Evolutionary conservation across 2,113 vertebrate species (phyloP).

Genomic region (Cettia cetti): DNA sequence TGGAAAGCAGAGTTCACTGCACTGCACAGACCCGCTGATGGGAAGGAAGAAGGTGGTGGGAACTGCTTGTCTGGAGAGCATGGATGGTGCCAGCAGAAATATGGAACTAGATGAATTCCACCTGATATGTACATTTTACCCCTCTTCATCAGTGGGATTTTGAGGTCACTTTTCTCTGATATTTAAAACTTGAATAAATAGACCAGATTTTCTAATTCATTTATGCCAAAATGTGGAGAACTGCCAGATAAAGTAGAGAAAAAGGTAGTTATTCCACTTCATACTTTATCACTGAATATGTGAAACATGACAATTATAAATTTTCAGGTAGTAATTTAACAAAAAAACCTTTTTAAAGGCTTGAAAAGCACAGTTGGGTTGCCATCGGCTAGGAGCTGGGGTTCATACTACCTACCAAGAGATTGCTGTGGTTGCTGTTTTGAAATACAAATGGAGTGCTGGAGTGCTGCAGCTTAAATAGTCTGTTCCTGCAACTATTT

Average conservation of each 20-base stretch:
- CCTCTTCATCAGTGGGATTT: not conserved
- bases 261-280: not conserved
- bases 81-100: not conserved
- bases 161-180: not conserved
- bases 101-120: not conserved
- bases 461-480: not conserved
- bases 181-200: not conserved
- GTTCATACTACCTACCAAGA: not conserved
- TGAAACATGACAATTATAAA: not conserved
- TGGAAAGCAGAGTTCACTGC: slow-evolving; percentile 18
- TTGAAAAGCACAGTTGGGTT: not conserved
- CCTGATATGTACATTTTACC: not conserved
- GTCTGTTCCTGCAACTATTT: not conserved
- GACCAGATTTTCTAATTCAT: not conserved
- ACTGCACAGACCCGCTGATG: not conserved
- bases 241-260: not conserved
- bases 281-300: not conserved
- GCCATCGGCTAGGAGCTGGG: not conserved
- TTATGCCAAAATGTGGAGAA: not conserved
- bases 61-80: not conserved
- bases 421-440: not conserved
- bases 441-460: not conserved
- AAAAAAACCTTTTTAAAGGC: not conserved
- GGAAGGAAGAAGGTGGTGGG: not conserved
- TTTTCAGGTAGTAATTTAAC: not conserved